These are phyloP conservation scores for Eupithecia subfuscata DNA, from an alignment of 2,888 invertebrate species.

Conservation along the genomic window DNA sequence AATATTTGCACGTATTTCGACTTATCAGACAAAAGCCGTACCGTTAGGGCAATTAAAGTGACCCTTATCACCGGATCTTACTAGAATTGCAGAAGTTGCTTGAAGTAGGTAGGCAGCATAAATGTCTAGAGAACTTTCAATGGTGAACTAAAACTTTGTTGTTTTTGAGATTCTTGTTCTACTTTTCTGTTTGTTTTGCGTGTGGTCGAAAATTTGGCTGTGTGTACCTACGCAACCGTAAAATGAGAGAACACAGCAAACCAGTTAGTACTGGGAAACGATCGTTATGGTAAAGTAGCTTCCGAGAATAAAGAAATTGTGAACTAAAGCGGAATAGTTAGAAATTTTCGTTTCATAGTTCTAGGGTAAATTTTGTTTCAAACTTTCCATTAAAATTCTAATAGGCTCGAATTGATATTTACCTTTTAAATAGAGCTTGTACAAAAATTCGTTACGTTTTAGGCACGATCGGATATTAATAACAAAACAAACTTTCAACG, in stretches of 20 bases:
- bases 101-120: slow-evolving; percentile 8
- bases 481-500: slow-evolving; percentile 29
- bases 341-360: slow-evolving; percentile 4
- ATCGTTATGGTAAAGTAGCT: slow-evolving; percentile 2
- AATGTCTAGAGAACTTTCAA: slow-evolving; percentile 5
- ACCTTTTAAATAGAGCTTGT: slow-evolving; percentile 1
- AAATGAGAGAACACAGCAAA: slow-evolving; percentile 1
- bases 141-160: not conserved
- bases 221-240: slow-evolving; percentile 13
- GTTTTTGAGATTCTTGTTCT: slow-evolving; percentile 5
- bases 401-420: not conserved
- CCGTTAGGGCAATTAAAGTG: slow-evolving; percentile 41
- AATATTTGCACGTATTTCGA: slow-evolving; percentile 54
- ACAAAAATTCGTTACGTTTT: slow-evolving; percentile 17
- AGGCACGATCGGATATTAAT: slow-evolving; percentile 20
- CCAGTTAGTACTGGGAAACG: not conserved
- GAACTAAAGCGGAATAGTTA: slow-evolving; percentile 5
- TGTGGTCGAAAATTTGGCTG: slow-evolving; percentile 22
- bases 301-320: slow-evolving; percentile 6
- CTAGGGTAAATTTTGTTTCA: not conserved
- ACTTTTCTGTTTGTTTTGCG: slow-evolving; percentile 17
- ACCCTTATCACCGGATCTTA: slow-evolving; percentile 35
- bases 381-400: slow-evolving; percentile 7
- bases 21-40: slow-evolving; percentile 42
- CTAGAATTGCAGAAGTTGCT: slow-evolving; percentile 13